phyloP scores from a whole-genome alignment of 2,888 invertebrate species.

The Cistogaster globosa region DNA sequence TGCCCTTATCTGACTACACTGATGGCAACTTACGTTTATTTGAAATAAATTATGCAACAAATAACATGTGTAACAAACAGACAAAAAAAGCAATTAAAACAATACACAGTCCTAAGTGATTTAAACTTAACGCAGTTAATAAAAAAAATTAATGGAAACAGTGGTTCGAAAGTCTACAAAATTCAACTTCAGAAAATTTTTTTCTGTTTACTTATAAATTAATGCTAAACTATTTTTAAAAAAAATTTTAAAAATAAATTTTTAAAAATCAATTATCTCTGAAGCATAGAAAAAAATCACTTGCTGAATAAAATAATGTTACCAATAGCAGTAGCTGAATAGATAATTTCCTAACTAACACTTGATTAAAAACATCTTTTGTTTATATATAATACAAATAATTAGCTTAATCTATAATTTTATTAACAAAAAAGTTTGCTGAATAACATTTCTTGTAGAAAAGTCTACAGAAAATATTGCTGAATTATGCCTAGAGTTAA shows the following conservation, averaged over 20 bases:
- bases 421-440: neutral
- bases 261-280: too few relatives aligned
- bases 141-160: constrained; percentile 15
- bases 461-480: neutral
- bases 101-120: constrained; percentile 27
- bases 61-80: neutral
- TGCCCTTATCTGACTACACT: too few relatives aligned
- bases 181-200: too few relatives aligned
- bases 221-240: too few relatives aligned
- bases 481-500: neutral
- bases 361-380: too few relatives aligned
- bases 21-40: neutral
- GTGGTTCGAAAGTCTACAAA: neutral
- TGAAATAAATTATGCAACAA: constrained; percentile 37
- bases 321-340: too few relatives aligned
- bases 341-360: too few relatives aligned
- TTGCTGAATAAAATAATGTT: neutral
- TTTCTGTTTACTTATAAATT: too few relatives aligned
- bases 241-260: too few relatives aligned
- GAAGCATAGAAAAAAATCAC: neutral
- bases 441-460: neutral
- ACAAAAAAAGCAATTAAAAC: constrained; percentile 24
- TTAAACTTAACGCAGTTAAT: constrained; percentile 42
- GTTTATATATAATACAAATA: too few relatives aligned
- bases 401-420: too few relatives aligned